Percentiles rank a stretch among this genome's conserved stretches.
Evolutionary conservation across 2,888 invertebrate species (phyloP).

Genomic region (Eupithecia tripunctaria): DNA sequence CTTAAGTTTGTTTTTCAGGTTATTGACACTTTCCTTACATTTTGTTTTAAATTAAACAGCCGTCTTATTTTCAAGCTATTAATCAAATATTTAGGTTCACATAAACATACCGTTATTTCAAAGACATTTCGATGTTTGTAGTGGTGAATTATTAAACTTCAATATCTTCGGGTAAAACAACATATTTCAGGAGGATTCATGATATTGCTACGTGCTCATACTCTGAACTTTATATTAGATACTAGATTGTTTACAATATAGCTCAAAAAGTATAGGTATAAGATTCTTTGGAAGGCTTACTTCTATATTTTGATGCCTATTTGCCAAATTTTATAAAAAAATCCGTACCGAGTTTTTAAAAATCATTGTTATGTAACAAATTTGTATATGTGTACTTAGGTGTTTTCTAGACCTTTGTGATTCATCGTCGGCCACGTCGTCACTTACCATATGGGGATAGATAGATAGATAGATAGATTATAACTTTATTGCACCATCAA

Average conservation of each 20-base stretch:
- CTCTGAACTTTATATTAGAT: too few relatives aligned
- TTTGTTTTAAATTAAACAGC: neutral
- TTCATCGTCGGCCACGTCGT: too few relatives aligned
- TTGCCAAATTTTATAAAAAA: too few relatives aligned
- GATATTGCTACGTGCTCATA: neutral
- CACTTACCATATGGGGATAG: too few relatives aligned
- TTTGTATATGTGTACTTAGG: too few relatives aligned
- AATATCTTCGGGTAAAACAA: slow-evolving; percentile 24
- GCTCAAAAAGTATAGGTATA: neutral
- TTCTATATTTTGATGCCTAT: neutral
- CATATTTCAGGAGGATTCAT: slow-evolving; percentile 4
- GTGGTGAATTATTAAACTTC: slow-evolving; percentile 42
- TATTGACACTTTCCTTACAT: neutral
- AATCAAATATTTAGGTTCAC: neutral
- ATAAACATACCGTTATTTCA: neutral
- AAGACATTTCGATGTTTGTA: slow-evolving; percentile 17
- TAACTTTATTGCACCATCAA: too few relatives aligned
- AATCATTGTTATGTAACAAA: too few relatives aligned
- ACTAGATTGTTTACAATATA: neutral
- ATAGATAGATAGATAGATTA: too few relatives aligned
- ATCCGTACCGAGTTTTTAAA: too few relatives aligned
- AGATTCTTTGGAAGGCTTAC: neutral
- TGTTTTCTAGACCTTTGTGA: too few relatives aligned
- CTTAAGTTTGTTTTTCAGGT: too few relatives aligned
- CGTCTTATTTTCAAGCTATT: neutral